Base-by-base conservation (phyloP, 2,797 vertebrate species). In the Odontamblyopus lacepedii region DNA sequence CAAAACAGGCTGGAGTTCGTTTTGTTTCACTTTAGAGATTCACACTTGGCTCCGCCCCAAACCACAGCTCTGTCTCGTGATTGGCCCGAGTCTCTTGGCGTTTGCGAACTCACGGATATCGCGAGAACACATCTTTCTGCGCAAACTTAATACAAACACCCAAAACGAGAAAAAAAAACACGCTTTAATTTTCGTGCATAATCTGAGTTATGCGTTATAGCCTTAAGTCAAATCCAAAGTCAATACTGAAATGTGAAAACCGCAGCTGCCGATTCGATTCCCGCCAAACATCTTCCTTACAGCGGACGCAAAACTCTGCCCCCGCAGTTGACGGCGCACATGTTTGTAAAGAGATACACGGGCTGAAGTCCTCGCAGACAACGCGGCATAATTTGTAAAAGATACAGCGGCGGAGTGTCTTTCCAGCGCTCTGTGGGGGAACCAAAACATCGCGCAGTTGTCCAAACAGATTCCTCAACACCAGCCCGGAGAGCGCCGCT, bases 361-460 rank as follows among this genome's bases (percentile, higher is more conserved):
- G 89, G 83, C 81, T 78, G 88, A 89, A 90, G 90, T 87, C 89
- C 88, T 89, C 83, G 88, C 86, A 85, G 91, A 90, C 89, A 85
- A 86, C 73, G 84, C 65, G 19, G 75, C 83, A 88, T 94, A 93
- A 94, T 94, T 94, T 94, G 93, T 92, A 92, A 93, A 90, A 93
- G 91, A 92, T 92, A 91, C 91, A 92, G 84, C 74, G 88, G 83
- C 88, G 86, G 86, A 88, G 84, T 82, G 88, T 80, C 87, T 91
- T 92, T 93, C 86, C 88, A 84, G 84, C 88, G 88, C 92, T 65
- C 91, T 77, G 89, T 89, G 81, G 90, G 92, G 89, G 89, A 92
- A 93, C 82, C 85, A 90, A 93, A 94, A 93, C 93, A 92, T 89
- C 88, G 88, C 86, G 91, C 92, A 94, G 92, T 93, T 94, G 92